A percentile compares a stretch with the other conserved stretches of the same genome.
Evolutionary conservation across 2,113 vertebrate genomes (phyloP).

Genomic region (Opisthocomus hoazin): DNA sequence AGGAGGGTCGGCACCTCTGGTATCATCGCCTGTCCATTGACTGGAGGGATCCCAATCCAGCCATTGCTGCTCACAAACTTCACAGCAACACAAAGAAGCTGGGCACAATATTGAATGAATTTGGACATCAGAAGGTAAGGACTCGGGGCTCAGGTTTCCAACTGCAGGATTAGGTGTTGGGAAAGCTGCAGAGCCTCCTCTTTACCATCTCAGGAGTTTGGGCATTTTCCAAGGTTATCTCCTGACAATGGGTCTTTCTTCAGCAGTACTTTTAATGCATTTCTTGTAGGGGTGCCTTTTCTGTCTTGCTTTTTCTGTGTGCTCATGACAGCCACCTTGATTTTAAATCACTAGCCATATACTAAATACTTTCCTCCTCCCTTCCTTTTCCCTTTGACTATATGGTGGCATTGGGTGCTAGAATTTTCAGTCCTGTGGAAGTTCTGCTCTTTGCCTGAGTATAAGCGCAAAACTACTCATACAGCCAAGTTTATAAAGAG

Average conservation of each 20-base stretch:
- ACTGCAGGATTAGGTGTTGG: neutral
- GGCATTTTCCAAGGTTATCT: neutral
- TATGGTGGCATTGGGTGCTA: neutral
- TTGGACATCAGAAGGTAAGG: conserved; percentile 89
- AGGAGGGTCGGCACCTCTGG: conserved; percentile 78
- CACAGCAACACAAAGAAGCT: conserved; percentile 85
- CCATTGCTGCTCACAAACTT: conserved; percentile 70
- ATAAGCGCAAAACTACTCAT: neutral
- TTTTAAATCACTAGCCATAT: neutral
- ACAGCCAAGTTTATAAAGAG: neutral
- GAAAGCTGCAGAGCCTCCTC: neutral
- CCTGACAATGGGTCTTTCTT: neutral
- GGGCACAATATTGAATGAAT: conserved; percentile 86
- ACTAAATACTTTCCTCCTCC: neutral
- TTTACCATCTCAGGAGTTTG: neutral
- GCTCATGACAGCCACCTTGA: neutral
- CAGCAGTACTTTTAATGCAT: neutral
- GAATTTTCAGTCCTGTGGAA: neutral
- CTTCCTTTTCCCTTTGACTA: neutral
- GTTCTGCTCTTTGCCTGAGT: neutral
- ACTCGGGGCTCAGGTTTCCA: neutral
- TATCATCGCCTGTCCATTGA: conserved; percentile 87
- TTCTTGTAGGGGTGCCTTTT: neutral
- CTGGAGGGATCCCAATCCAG: conserved; percentile 92
- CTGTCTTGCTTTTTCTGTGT: neutral